Evolutionary conservation across 1,140 invertebrate genomes (phyloP).

Genomic region (Cotesia typhae): DNA sequence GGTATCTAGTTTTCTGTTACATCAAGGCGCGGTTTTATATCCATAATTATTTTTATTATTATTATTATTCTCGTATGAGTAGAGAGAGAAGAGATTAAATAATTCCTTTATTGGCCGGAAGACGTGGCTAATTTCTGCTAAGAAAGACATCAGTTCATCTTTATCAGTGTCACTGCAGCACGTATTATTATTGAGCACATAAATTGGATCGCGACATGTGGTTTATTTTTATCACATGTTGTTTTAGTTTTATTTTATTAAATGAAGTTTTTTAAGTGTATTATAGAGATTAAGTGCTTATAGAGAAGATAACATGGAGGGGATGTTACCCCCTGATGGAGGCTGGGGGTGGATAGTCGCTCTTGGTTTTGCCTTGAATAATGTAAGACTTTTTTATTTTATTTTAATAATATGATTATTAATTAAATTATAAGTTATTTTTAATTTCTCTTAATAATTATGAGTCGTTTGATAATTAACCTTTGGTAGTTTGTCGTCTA

Average conservation of each 20-base stretch:
- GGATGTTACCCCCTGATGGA: constrained; percentile 68
- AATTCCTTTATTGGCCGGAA: constrained; percentile 11
- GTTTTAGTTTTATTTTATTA: no score
- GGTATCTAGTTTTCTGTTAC: not conserved
- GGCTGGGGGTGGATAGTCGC: constrained; percentile 72
- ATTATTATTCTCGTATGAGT: no score
- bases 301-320: constrained; percentile 26
- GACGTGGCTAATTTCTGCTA: not conserved
- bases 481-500: no score
- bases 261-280: not conserved
- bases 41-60: no score
- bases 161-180: not conserved
- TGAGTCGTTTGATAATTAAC: no score
- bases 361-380: constrained; percentile 68
- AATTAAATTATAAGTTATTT: not conserved
- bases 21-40: not conserved
- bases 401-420: constrained; percentile 7
- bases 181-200: not conserved
- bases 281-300: not conserved
- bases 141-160: constrained; percentile 10
- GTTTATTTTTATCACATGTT: no score
- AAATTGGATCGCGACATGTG: no score
- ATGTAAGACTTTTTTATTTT: constrained; percentile 66
- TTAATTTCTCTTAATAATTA: not conserved
- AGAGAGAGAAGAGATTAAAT: not conserved